These are phyloP conservation scores for Tipula unca DNA, from an alignment of 2,888 invertebrate genomes.

Conservation along the genomic window DNA sequence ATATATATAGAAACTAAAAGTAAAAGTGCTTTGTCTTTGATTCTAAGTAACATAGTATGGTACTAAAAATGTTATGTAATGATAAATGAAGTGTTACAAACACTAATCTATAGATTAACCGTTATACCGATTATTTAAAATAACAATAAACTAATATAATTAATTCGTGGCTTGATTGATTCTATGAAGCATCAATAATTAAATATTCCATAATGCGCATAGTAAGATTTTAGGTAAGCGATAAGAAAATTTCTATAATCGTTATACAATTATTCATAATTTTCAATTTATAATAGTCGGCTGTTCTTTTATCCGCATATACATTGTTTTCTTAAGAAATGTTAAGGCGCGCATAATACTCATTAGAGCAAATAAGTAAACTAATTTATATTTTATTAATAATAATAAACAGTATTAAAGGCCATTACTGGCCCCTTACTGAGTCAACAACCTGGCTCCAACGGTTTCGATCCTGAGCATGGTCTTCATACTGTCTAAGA, in stretches of 20 bases:
- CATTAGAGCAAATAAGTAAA: not conserved
- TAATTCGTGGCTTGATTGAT: not conserved
- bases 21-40: not conserved
- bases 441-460: too few relatives aligned
- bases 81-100: not conserved
- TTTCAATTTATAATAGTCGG: not conserved
- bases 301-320: not conserved
- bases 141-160: not conserved
- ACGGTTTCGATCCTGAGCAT: too few relatives aligned
- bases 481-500: too few relatives aligned
- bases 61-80: not conserved
- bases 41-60: not conserved
- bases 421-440: too few relatives aligned
- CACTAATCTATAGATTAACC: not conserved
- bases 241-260: not conserved
- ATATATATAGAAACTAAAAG: not conserved
- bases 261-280: not conserved
- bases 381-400: not conserved
- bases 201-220: not conserved
- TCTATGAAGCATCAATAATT: not conserved
- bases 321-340: not conserved
- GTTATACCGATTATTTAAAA: not conserved
- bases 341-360: not conserved
- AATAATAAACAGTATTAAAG: too few relatives aligned
- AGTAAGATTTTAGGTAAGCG: not conserved